These are phyloP conservation scores for Tenthredo scrophulariae DNA, from an alignment of 2,888 invertebrate species.

Conservation along the genomic window DNA sequence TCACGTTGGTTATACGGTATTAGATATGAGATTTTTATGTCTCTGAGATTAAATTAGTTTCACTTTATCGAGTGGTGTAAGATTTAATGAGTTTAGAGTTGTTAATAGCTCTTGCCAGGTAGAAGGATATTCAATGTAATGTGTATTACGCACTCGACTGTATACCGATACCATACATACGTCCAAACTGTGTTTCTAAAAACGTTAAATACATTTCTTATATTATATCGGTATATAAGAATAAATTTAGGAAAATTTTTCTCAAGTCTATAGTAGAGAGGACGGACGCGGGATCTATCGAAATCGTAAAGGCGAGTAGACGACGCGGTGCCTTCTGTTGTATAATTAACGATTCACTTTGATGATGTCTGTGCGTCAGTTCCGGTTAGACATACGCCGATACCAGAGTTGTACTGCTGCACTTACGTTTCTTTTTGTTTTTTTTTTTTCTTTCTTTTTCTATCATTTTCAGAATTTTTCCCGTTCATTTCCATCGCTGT, in stretches of 20 bases:
- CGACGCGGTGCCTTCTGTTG: constrained; percentile 14
- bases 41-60: constrained; percentile 13
- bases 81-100: constrained; percentile 42
- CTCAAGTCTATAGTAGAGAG: neutral
- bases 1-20: neutral
- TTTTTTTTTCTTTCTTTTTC: neutral
- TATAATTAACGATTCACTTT: constrained; percentile 43
- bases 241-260: constrained; percentile 41
- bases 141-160: neutral
- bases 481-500: neutral
- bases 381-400: constrained; percentile 18
- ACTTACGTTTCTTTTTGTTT: neutral
- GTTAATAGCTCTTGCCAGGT: neutral
- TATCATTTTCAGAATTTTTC: neutral
- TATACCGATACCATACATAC: neutral
- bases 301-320: constrained; percentile 32
- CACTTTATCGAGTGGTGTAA: constrained; percentile 21
- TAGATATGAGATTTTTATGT: neutral
- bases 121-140: neutral
- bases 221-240: too few relatives aligned
- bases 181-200: neutral
- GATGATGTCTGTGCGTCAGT: constrained; percentile 40
- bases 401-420: neutral
- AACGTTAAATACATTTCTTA: constrained; percentile 15
- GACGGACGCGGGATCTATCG: neutral